Evolutionary conservation across 2,113 vertebrate genomes (phyloP).

Genomic region (Ophthalmolycus amberensis): DNA sequence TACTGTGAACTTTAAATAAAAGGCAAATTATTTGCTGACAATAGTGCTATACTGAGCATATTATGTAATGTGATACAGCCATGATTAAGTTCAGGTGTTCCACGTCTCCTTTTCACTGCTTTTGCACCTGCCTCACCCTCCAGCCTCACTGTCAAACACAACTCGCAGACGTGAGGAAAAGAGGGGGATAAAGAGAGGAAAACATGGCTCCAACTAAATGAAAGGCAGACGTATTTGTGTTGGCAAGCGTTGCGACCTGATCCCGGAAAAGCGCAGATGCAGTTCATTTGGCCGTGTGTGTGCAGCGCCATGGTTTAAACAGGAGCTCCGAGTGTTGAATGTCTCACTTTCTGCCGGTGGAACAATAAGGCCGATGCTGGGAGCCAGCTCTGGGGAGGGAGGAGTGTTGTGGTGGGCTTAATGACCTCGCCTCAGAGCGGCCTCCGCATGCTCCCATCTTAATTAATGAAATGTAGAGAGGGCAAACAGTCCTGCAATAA

Average conservation of each 20-base stretch:
- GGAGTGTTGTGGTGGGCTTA: constrained; percentile 75
- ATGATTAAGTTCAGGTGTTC: constrained; percentile 40
- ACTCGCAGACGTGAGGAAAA: constrained; percentile 38
- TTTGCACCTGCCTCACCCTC: constrained; percentile 58
- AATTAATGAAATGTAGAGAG: constrained; percentile 79
- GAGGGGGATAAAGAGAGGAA: constrained; percentile 37
- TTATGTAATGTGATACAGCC: constrained; percentile 8
- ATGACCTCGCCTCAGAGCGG: constrained; percentile 72
- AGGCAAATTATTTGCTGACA: neutral
- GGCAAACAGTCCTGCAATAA: constrained; percentile 76
- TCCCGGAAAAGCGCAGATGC: constrained; percentile 64
- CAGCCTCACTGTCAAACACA: constrained; percentile 43
- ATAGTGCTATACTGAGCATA: neutral
- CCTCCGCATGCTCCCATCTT: constrained; percentile 71
- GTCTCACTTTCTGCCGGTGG: constrained; percentile 71
- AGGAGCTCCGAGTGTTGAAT: constrained; percentile 66
- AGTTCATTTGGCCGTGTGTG: constrained; percentile 48
- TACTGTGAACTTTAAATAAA: constrained; percentile 17
- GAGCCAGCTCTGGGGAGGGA: constrained; percentile 63
- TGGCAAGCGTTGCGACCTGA: constrained; percentile 60
- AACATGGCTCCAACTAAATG: constrained; percentile 63
- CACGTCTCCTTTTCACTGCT: constrained; percentile 16
- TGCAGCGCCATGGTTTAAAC: constrained; percentile 32
- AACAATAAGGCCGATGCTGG: constrained; percentile 70
- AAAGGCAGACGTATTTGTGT: constrained; percentile 72